Percentiles rank a stretch among this genome's conserved stretches.
Conservation (phyloP, 2,888 invertebrate species). For the Aleiodes alternator region DNA sequence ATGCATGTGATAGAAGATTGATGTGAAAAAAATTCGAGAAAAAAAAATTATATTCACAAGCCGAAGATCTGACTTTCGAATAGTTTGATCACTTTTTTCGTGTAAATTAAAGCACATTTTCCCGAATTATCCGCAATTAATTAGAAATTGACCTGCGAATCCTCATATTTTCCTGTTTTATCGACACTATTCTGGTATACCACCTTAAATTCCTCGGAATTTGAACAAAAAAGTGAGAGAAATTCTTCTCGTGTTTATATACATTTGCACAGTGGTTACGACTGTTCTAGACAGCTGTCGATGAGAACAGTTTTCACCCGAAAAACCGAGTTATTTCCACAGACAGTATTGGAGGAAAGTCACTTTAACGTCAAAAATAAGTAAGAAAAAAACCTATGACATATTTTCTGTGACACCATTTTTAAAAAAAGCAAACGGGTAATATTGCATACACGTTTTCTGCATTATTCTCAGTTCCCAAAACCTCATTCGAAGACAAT, state of each 20-base stretch:
- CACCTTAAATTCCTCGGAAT: neutral
- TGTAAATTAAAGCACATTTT: no score
- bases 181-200: no score
- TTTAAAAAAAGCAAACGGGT: conserved; percentile 10
- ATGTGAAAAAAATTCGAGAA: no score
- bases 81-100: no score
- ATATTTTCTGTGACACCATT: conserved; percentile 32
- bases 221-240: neutral
- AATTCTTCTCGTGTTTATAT: conserved; percentile 17
- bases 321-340: conserved; percentile 17
- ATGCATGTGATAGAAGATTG: no score
- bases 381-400: conserved; percentile 18
- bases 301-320: conserved; percentile 43
- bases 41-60: no score
- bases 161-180: no score
- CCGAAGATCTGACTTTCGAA: no score
- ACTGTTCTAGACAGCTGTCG: conserved; percentile 45
- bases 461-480: no score
- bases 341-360: conserved; percentile 21
- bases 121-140: no score
- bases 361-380: neutral
- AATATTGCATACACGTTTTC: neutral
- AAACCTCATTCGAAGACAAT: no score
- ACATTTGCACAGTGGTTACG: conserved; percentile 24
- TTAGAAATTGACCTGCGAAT: no score